These are phyloP conservation scores for Heteropelma amictum DNA, from an alignment of 2,888 invertebrate species.

Conservation along the genomic window DNA sequence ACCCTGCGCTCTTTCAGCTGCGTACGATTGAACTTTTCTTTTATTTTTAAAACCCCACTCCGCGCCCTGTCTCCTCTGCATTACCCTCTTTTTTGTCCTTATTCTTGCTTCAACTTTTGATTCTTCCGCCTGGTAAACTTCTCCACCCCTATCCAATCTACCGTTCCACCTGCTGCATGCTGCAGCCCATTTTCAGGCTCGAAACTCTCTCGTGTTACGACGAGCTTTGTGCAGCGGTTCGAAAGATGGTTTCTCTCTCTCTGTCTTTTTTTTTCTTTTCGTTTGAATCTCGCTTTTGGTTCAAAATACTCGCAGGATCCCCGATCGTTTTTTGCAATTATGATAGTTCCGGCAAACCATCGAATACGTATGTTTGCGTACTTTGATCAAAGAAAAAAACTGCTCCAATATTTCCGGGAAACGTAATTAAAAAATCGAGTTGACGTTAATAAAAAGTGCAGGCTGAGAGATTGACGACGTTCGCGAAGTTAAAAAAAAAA, in stretches of 20 bases:
- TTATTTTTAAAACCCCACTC: conserved; percentile 52
- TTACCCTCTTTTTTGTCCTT: neutral
- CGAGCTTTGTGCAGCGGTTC: conserved; percentile 52
- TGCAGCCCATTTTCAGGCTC: conserved; percentile 58
- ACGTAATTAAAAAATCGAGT: too few species aligned
- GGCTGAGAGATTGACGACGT: too few species aligned
- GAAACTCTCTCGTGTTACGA: conserved; percentile 57
- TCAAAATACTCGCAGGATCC: neutral
- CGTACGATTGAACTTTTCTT: conserved; percentile 52
- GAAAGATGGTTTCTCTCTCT: too few species aligned
- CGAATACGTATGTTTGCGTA: too few species aligned
- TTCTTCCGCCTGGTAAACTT: conserved; percentile 33
- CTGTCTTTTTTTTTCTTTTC: too few species aligned
- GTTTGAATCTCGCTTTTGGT: conserved; percentile 4
- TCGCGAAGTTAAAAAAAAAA: too few species aligned
- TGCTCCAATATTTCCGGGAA: too few species aligned
- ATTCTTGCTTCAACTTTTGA: conserved; percentile 29
- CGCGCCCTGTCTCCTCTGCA: conserved; percentile 3
- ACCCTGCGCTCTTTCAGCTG: conserved; percentile 28
- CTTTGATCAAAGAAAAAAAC: too few species aligned
- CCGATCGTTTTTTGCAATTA: neutral
- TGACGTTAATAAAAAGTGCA: too few species aligned
- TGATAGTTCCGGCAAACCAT: neutral
- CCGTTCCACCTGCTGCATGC: conserved; percentile 66
- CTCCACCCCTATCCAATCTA: conserved; percentile 66